Percentiles rank a stretch among this genome's conserved stretches.
Evolutionary conservation across 1,140 invertebrate genomes (phyloP).

Genomic region (Scaptodrosophila lebanonensis): DNA sequence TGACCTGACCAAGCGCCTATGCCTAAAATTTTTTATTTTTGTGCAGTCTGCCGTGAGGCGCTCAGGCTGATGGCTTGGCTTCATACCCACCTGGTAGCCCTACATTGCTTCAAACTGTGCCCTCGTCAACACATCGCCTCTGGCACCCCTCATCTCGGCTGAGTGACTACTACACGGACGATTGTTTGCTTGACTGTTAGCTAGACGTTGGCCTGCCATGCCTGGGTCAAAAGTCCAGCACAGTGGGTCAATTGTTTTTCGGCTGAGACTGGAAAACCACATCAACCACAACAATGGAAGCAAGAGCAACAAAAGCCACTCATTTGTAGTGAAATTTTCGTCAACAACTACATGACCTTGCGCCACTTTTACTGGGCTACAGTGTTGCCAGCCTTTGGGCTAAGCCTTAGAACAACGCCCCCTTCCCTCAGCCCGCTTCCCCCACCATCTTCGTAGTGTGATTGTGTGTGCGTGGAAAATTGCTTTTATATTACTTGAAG

Average conservation of each 20-base stretch:
- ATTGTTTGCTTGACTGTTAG: constrained; percentile 27
- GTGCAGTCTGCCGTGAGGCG: constrained; percentile 48
- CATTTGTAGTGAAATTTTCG: constrained; percentile 57
- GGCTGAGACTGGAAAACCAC: too few relatives aligned
- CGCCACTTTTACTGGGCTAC: constrained; percentile 22
- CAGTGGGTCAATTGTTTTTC: background rate
- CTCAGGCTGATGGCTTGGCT: constrained; percentile 12
- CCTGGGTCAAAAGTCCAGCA: constrained; percentile 1
- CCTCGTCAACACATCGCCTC: too few relatives aligned
- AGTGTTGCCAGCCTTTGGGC: background rate
- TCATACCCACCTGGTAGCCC: background rate
- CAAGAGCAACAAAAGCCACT: constrained; percentile 32
- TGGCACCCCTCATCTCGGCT: background rate
- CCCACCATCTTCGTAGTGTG: background rate
- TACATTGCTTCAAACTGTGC: too few relatives aligned
- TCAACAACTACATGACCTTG: constrained; percentile 56
- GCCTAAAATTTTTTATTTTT: constrained; percentile 52
- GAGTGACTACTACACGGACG: constrained; percentile 3
- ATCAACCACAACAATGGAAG: too few relatives aligned
- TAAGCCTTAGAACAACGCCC: too few relatives aligned
- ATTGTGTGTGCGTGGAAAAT: constrained; percentile 34
- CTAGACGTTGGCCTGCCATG: background rate
- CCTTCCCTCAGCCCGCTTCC: too few relatives aligned
- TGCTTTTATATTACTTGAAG: constrained; percentile 52
- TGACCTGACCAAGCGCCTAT: background rate